Conservation (phyloP, 2,888 invertebrate species). For the Cataglyphis livida region DNA sequence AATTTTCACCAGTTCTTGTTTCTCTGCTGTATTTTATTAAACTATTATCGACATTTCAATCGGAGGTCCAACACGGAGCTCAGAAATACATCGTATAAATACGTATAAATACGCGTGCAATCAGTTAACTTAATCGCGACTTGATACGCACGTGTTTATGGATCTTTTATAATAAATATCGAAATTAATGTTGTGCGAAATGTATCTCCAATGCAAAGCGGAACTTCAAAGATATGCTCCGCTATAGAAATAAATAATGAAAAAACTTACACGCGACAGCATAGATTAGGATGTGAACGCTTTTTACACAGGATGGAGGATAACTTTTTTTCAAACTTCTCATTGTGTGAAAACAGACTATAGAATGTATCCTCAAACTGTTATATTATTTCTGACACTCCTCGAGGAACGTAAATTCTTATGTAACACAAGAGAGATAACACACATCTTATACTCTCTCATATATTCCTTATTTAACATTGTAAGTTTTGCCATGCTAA, state of each 20-base stretch:
- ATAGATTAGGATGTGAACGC: neutral
- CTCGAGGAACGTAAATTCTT: neutral
- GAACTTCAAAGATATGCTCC: conserved; percentile 43
- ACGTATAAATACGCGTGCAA: conserved; percentile 1
- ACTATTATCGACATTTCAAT: neutral
- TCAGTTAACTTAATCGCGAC: conserved; percentile 5
- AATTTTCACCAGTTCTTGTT: conserved; percentile 16
- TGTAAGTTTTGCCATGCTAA: conserved; percentile 16
- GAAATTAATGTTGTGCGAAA: conserved; percentile 27
- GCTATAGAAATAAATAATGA: conserved; percentile 18
- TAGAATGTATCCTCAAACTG: conserved; percentile 28
- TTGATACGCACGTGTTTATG: conserved; percentile 3
- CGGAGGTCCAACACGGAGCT: neutral
- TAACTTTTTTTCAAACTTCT: neutral
- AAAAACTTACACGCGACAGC: neutral
- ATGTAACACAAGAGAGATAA: neutral
- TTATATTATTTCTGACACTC: neutral
- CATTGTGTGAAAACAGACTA: neutral
- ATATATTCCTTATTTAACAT: neutral
- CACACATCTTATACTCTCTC: neutral
- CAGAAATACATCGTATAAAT: neutral
- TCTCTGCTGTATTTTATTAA: conserved; percentile 6
- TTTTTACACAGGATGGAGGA: neutral
- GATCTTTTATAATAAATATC: conserved; percentile 21
- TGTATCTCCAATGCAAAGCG: conserved; percentile 2